These are phyloP conservation scores for Meriones unguiculatus DNA, from an alignment of 2,113 vertebrate species.

Conservation along the genomic window DNA sequence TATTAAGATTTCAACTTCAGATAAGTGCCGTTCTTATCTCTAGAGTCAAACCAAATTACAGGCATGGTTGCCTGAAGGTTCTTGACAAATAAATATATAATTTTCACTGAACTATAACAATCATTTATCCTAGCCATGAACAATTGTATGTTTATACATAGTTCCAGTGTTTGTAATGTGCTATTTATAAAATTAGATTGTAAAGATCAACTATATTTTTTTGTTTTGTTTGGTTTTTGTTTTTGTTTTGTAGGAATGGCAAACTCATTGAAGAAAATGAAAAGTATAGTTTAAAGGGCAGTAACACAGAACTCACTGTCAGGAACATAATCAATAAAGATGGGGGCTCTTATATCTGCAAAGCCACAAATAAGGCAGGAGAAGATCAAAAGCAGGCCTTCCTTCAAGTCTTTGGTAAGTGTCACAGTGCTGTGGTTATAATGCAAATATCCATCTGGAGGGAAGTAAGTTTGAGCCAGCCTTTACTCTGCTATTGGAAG, in stretches of 20 bases:
- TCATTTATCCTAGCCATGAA: constrained; percentile 1
- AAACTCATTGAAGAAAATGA: constrained; percentile 93
- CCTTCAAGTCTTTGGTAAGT: constrained; percentile 98
- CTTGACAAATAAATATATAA: background rate
- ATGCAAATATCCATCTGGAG: no score
- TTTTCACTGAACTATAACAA: background rate
- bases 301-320: constrained; percentile 92
- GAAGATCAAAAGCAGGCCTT: constrained; percentile 93
- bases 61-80: background rate
- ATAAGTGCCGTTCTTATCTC: background rate
- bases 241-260: constrained; percentile 88
- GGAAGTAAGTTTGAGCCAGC: background rate
- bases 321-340: constrained; percentile 93
- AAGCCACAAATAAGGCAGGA: constrained; percentile 96
- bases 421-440: constrained; percentile 8
- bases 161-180: background rate
- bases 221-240: accelerated
- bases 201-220: background rate
- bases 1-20: background rate
- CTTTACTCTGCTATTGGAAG: background rate
- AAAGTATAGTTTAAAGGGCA: constrained; percentile 91
- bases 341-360: constrained; percentile 93
- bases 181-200: background rate
- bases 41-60: background rate
- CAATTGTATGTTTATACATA: accelerated